These are phyloP conservation scores for Solenodon paradoxus DNA, from an alignment of 2,113 vertebrate species.

Conservation along the genomic window DNA sequence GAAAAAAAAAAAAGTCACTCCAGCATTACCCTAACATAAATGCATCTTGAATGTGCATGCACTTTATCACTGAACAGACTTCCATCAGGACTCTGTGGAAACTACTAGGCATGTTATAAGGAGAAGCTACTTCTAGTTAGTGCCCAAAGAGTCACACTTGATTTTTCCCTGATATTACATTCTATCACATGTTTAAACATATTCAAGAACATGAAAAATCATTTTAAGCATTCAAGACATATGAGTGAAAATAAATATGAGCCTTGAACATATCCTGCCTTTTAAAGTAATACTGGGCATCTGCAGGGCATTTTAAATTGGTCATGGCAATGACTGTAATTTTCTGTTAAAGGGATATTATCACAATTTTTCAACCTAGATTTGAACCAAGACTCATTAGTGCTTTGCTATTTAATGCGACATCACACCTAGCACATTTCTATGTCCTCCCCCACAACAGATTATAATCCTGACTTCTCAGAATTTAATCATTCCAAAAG, in stretches of 20 bases:
- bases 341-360: slow-evolving; percentile 49
- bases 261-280: background rate
- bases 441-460: background rate
- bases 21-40: background rate
- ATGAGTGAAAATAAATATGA: background rate
- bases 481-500: slow-evolving; percentile 13
- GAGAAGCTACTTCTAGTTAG: background rate
- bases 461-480: background rate
- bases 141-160: background rate
- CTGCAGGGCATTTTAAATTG: background rate
- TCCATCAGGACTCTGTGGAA: background rate
- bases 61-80: background rate
- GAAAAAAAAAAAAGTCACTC: background rate
- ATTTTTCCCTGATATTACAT: background rate
- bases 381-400: slow-evolving; percentile 34
- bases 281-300: background rate
- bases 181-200: background rate
- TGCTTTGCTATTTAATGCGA: background rate
- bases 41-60: background rate
- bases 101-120: background rate
- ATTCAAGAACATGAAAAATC: background rate
- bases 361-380: background rate
- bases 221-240: background rate
- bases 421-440: background rate
- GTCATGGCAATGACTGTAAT: background rate